phyloP scores from a whole-genome alignment of 2,113 vertebrate species.

The Myrmecobius fasciatus region DNA sequence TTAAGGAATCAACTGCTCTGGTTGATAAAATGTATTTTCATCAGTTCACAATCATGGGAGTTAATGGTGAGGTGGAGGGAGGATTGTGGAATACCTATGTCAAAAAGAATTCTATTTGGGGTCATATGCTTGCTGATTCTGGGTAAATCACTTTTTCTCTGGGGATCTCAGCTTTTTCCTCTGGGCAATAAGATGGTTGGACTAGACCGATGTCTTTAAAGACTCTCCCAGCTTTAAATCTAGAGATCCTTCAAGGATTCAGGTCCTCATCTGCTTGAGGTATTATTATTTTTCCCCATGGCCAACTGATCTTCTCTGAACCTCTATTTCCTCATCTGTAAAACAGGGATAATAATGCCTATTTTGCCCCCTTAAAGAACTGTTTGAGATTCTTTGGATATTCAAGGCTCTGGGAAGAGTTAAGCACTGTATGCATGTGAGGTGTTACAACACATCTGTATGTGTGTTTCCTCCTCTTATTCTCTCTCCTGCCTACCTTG shows the following conservation, averaged over 20 bases:
- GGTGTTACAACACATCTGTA: not conserved
- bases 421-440: fast-evolving
- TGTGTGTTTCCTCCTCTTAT: not conserved
- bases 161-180: not conserved
- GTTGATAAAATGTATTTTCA: not conserved
- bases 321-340: not conserved
- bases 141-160: not conserved
- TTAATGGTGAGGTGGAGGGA: not conserved
- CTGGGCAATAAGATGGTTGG: not conserved
- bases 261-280: slow-evolving; percentile 1
- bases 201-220: not conserved
- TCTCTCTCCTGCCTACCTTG: not conserved
- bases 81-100: not conserved
- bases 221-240: not conserved
- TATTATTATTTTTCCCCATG: not conserved
- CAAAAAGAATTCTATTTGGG: not conserved
- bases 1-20: not conserved
- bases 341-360: not conserved
- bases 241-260: not conserved
- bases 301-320: not conserved
- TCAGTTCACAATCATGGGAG: not conserved
- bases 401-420: not conserved
- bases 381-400: not conserved
- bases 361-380: not conserved
- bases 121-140: not conserved